Conservation (phyloP, 2,113 vertebrate genomes). For the mouse (Mus musculus) region GRCm39 chr5:40479001-40479500, state of each 20-base stretch:
- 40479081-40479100: background rate
- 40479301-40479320: too few species aligned
- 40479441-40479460: fast-evolving
- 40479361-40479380: background rate
- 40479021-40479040: background rate
- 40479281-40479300: too few species aligned
- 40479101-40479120: background rate
- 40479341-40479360: background rate
- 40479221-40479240: too few species aligned
- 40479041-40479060: background rate
- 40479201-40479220: too few species aligned
- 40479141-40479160: background rate
- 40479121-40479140: background rate
- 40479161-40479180: background rate
- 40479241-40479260: too few species aligned
- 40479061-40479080: background rate
- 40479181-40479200: fast-evolving
- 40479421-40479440: fast-evolving
- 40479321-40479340: too few species aligned
- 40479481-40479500: too few species aligned
- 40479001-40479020: background rate
- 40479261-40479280: too few species aligned
- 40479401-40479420: fast-evolving
- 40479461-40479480: background rate
- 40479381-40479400: fast-evolving